Base-by-base conservation (phyloP, 1,140 invertebrate species). In the Sycobia sp. region DNA sequence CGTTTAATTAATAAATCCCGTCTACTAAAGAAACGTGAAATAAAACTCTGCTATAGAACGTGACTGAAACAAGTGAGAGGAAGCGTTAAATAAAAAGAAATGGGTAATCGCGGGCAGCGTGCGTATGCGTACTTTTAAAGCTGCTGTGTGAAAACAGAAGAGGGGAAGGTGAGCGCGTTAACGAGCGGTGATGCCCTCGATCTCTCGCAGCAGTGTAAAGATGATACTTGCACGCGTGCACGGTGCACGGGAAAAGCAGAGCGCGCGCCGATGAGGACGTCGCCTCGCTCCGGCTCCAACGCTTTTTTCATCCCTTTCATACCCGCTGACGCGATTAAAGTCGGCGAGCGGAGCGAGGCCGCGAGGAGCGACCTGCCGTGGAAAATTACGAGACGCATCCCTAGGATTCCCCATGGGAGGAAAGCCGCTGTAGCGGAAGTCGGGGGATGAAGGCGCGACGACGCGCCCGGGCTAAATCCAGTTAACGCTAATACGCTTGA, bases 121-220 rank as follows among this genome's bases (percentile, higher is more conserved):
- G n/a, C n/a, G n/a, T n/a, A n/a, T n/a, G n/a, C n/a, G n/a, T n/a
- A n/a, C n/a, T n/a, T n/a, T n/a, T n/a, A n/a, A n/a, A n/a, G n/a
- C n/a, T n/a, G n/a, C n/a, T n/a, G n/a, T n/a, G n/a, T n/a, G n/a
- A n/a, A n/a, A n/a, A n/a, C n/a, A n/a, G n/a, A n/a, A n/a, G n/a
- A n/a, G n/a, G n/a, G n/a, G 16, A 25, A 3, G n/a, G 16, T 14
- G 23, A 1, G 2, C 22, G 20, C 2, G 11, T 69, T 73, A 70
- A 71, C 38, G 36, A 51, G 13, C 14, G 18, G 55, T 16, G 25
- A 10, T 14, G 23, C 11, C 11, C 32, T 46, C 22, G 20, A 36
- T 38, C 32, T n/a, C n/a, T 25, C 1, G 3, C 8, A 14, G 8
- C 25, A 47, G 44, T 47, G 23, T 27, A 11, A 7, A 27, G 23